Evolutionary conservation across 2,888 invertebrate genomes (phyloP).

Genomic region (Noctuana brunneofusca): DNA sequence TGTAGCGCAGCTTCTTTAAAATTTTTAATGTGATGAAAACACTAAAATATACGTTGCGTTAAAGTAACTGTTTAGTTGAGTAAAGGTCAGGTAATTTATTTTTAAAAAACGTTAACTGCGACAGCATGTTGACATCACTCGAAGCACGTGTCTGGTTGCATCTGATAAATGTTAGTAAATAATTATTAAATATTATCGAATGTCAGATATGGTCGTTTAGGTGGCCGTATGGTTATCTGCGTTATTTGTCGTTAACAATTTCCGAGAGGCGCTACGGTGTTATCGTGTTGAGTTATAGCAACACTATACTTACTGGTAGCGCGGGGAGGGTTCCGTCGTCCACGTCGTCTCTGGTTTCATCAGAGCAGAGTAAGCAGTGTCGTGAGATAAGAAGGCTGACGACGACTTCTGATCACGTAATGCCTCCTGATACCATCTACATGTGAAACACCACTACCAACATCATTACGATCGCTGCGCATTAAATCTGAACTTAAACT

Average conservation of each 20-base stretch:
- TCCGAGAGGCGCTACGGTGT: conserved; percentile 61
- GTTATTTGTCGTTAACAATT: conserved; percentile 79
- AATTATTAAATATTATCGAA: conserved; percentile 80
- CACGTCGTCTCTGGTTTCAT: conserved; percentile 68
- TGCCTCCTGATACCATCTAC: conserved; percentile 45
- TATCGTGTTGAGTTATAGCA: conserved; percentile 78
- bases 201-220: conserved; percentile 76
- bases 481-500: background rate
- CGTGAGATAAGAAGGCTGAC: conserved; percentile 56
- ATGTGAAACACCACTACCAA: conserved; percentile 19
- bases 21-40: conserved; percentile 15
- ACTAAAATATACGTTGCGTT: conserved; percentile 14
- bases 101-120: conserved; percentile 37
- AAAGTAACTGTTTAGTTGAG: conserved; percentile 8
- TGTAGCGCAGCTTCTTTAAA: too few species aligned
- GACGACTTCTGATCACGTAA: conserved; percentile 49
- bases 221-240: conserved; percentile 75
- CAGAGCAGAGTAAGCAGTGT: conserved; percentile 52
- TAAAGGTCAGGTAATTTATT: conserved; percentile 32
- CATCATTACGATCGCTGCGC: background rate
- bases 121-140: conserved; percentile 58
- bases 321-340: conserved; percentile 42
- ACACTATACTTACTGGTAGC: conserved; percentile 43
- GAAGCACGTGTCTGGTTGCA: conserved; percentile 65
- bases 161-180: conserved; percentile 79